These are phyloP conservation scores for Rhynchotus rufescens DNA, from an alignment of 2,797 vertebrate species.

Conservation along the genomic window DNA sequence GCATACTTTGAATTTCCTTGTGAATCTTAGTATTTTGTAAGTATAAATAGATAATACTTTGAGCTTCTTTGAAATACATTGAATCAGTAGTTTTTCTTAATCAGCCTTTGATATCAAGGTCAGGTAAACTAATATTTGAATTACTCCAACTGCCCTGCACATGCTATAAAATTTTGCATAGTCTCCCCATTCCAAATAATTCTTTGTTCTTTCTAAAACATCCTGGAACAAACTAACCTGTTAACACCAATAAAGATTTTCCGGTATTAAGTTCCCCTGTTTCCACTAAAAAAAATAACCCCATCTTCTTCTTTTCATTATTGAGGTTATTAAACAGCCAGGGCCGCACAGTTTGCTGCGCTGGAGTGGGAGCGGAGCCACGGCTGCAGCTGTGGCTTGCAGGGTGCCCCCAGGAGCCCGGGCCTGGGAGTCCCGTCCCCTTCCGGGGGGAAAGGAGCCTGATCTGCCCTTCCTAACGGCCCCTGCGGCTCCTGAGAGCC, in stretches of 20 bases:
- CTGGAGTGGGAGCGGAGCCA: not conserved
- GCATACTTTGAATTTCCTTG: not conserved
- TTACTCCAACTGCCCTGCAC: not conserved
- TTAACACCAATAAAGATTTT: not conserved
- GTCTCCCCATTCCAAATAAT: not conserved
- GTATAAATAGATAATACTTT: constrained; percentile 10
- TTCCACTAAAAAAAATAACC: not conserved
- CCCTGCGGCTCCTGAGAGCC: not conserved
- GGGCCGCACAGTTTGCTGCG: no score
- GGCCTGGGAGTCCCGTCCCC: not conserved
- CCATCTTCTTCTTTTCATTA: constrained; percentile 2
- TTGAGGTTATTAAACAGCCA: not conserved
- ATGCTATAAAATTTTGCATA: not conserved
- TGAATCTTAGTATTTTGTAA: constrained; percentile 19
- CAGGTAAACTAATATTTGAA: not conserved
- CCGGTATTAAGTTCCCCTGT: not conserved
- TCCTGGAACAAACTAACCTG: not conserved
- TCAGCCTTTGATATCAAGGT: not conserved
- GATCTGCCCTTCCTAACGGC: not conserved
- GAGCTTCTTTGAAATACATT: constrained; percentile 27
- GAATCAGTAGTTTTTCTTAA: not conserved
- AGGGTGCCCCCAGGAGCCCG: not conserved
- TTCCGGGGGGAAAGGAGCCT: not conserved
- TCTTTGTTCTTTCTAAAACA: not conserved
- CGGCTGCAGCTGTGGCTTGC: not conserved